Conservation (phyloP, 1,140 invertebrate genomes). For the Globodera ellingtonae region DNA sequence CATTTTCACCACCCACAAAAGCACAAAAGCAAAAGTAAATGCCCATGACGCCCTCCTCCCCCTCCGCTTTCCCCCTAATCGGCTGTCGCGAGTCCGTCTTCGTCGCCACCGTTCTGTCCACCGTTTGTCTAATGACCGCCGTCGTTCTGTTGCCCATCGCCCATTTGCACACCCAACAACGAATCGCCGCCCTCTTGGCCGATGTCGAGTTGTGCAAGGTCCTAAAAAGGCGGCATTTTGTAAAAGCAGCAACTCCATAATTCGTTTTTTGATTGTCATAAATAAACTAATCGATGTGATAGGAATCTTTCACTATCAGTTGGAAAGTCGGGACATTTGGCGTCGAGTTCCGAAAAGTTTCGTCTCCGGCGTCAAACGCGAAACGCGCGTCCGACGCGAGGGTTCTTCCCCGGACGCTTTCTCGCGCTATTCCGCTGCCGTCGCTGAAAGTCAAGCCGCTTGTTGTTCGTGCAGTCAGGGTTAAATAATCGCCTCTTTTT, state of each 20-base stretch:
- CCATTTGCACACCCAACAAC: constrained; percentile 57
- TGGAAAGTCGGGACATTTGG: constrained; percentile 59
- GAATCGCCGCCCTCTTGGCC: constrained; percentile 50
- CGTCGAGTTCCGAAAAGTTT: constrained; percentile 29
- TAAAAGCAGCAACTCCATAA: not conserved
- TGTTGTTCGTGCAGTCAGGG: constrained; percentile 62
- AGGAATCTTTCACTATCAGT: constrained; percentile 30
- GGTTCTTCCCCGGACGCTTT: constrained; percentile 8
- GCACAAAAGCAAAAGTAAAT: too few species aligned
- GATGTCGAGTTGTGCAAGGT: constrained; percentile 61
- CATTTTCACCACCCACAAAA: too few species aligned
- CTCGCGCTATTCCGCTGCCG: constrained; percentile 46
- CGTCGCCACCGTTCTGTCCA: constrained; percentile 50
- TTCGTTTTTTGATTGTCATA: constrained; percentile 12
- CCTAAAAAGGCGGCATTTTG: not conserved
- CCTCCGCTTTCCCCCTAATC: constrained; percentile 11
- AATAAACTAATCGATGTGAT: constrained; percentile 11
- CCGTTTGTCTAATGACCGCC: constrained; percentile 42
- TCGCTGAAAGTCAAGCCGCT: constrained; percentile 36
- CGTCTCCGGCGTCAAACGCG: constrained; percentile 9
- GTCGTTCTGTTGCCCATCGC: constrained; percentile 56
- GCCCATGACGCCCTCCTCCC: not conserved
- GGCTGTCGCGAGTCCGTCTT: constrained; percentile 47
- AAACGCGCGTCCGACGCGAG: not conserved
- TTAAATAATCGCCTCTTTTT: constrained; percentile 29